Conservation (phyloP, 1,140 invertebrate species). For the Diorhabda elongata region DNA sequence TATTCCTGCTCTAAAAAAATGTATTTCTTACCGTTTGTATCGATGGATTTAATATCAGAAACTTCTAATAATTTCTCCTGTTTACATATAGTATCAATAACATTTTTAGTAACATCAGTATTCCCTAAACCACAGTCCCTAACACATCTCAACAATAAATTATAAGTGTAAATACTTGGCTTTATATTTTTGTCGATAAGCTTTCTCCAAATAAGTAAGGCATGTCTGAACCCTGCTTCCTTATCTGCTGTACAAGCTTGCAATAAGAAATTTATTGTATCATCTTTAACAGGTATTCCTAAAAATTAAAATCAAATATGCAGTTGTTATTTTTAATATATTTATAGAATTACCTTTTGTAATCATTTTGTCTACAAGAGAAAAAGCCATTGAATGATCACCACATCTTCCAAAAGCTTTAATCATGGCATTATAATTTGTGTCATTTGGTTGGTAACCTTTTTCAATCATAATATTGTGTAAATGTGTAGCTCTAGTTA, state of each 20-base stretch:
- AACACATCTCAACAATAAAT: slow-evolving; percentile 72
- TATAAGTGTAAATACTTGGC: slow-evolving; percentile 71
- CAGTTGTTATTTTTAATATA: background rate
- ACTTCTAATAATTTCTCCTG: background rate
- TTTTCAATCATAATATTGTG: slow-evolving; percentile 65
- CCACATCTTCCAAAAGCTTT: slow-evolving; percentile 84
- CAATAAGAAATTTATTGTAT: slow-evolving; percentile 75
- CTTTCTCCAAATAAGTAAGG: slow-evolving; percentile 78
- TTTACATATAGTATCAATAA: slow-evolving; percentile 27
- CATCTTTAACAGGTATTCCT: slow-evolving; percentile 55
- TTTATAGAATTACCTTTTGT: slow-evolving; percentile 49
- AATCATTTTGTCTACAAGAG: slow-evolving; percentile 79
- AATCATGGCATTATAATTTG: slow-evolving; percentile 83
- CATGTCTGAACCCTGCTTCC: slow-evolving; percentile 73
- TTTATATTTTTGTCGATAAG: slow-evolving; percentile 62
- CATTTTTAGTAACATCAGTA: slow-evolving; percentile 55
- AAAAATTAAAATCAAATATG: background rate
- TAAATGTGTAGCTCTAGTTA: slow-evolving; percentile 61
- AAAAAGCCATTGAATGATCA: slow-evolving; percentile 70
- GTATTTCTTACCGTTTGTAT: background rate
- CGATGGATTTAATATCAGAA: background rate
- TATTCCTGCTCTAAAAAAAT: too few relatives aligned
- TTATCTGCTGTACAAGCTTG: slow-evolving; percentile 77
- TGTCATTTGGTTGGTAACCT: slow-evolving; percentile 63
- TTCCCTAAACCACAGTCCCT: slow-evolving; percentile 76